Evolutionary conservation across 2,797 vertebrate genomes (phyloP).

Genomic region (Erithacus rubecula): DNA sequence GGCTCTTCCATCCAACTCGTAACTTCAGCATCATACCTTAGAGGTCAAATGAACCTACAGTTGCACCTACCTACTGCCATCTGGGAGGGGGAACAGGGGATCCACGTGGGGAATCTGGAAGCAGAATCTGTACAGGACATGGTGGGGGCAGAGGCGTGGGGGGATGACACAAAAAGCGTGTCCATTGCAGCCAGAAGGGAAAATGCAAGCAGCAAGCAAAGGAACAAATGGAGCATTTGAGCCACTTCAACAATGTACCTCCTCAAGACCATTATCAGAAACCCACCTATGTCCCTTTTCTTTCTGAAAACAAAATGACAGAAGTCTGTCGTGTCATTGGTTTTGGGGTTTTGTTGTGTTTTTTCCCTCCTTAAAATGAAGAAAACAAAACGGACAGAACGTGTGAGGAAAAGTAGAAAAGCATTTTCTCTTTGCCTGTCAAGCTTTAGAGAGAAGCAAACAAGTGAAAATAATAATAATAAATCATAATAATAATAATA

Average conservation of each 20-base stretch:
- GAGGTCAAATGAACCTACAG: conserved; percentile 35
- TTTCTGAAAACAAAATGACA: conserved; percentile 13
- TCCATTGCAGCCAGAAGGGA: conserved; percentile 5
- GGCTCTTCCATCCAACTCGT: conserved; percentile 71
- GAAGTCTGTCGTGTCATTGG: background rate
- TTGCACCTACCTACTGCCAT: conserved; percentile 36
- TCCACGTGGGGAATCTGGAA: background rate
- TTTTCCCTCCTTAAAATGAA: background rate
- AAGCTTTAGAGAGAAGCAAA: conserved; percentile 51
- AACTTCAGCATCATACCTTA: conserved; percentile 69
- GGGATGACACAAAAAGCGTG: background rate
- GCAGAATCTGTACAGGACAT: background rate
- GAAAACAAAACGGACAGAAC: conserved; percentile 34
- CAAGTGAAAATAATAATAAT: conserved; percentile 7
- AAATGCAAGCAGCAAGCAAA: conserved; percentile 34
- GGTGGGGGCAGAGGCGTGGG: background rate
- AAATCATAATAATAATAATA: background rate
- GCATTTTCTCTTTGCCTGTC: conserved; percentile 63
- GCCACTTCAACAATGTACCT: conserved; percentile 44
- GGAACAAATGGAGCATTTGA: conserved; percentile 29
- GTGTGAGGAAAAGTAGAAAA: conserved; percentile 14
- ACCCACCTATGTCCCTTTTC: background rate
- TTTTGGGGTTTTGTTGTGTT: background rate
- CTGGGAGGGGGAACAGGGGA: conserved; percentile 10
- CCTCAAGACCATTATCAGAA: conserved; percentile 50